Evolutionary conservation across 1,140 invertebrate genomes (phyloP), one percentile per base, ranked within the genome.

Genomic region (Achatina immaculata): DNA sequence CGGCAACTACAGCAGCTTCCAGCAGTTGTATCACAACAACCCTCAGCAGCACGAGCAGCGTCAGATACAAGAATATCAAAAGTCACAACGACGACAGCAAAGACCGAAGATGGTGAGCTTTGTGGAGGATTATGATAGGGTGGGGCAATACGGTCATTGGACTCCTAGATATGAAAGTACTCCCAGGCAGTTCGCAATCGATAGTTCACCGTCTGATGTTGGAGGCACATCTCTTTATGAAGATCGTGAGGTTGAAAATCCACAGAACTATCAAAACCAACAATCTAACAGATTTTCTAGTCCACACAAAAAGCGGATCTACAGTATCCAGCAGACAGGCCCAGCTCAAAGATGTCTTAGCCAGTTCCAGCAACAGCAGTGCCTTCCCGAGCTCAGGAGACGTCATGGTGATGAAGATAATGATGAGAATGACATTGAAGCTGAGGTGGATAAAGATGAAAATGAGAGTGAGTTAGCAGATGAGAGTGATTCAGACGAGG

Each of bases 371-470:
- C 55, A 55, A 31, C 34, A 34, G 4, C 55, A 55, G 6, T 42
- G 58, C 0, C 31, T 6, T 0, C 19, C 45, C 2, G 6, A 9
- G 21, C 28, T 24, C 7, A 38, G 55, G 31, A 38, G n/a, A 66
- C 0, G 11, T 40, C 24, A 45, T 43, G 16, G 45, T 42, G 42
- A 71, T 79, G 66, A 79, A 69, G 66, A 79, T 48, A 28, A 36
- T 43, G 42, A 48, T 71, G 43, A 36, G 31, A 11, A 40, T 24
- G 51, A 71, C 42, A 38, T 51, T 79, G 66, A 79, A 42, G 43
- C n/a, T 71, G 45, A 79, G 21, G 28, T 69, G 36, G 66, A 71
- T 48, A 58, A 79, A 69, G 73, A 75, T 51, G 51, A 73, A 9
- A 38, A 77, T 31, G 75, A 66, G 24, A 66, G 45, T 65, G 55